Evolutionary conservation across 1,140 invertebrate genomes (phyloP), one percentile per base, ranked within the genome.

Genomic region (Eciton burchellii): DNA sequence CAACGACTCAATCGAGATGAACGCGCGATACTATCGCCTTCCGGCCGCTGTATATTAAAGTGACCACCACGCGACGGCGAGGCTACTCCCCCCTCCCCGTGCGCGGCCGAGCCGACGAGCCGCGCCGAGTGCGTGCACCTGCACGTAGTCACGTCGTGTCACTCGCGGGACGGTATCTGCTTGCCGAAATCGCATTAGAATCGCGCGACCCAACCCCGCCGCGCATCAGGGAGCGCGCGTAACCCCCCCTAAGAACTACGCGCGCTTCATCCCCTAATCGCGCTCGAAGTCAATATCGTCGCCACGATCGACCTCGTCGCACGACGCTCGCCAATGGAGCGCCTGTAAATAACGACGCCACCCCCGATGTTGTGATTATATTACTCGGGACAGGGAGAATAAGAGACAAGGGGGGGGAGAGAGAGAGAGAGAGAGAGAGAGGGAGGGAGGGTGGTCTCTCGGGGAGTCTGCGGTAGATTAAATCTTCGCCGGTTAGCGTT

Each of bases 311-410:
- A 74, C 74, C 71, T 85, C 83, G 85, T 63, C 65, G 79, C 43
- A 62, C 77, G 74, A 56, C 49, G 74, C 72, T 73, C 47, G 66
- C 81, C 43, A 93, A 91, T 91, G 91, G 91, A 93, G 90, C 90
- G 88, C 84, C 93, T 91, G 93, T 94, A 94, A 94, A 94, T 94
- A 94, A 94, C 92, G 88, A 82, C 87, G 86, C 92, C 90, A 93
- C 93, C 93, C n/a, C 92, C 88, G 87, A 84, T 93, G 93, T 94
- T 94, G 92, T 94, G 93, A 94, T 94, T 94, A 92, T 90, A 94
- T 94, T 94, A 94, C 90, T 89, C 85, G 70, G 85, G 85, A 91
- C 76, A 89, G 88, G 66, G 19, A 35, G 74, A 47, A 24, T 47
- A 9, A 14, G 56, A 60, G 72, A 79, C 65, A 73, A 86, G 76